Conservation (phyloP, 1,140 invertebrate genomes). For the Contarinia nasturtii region DNA sequence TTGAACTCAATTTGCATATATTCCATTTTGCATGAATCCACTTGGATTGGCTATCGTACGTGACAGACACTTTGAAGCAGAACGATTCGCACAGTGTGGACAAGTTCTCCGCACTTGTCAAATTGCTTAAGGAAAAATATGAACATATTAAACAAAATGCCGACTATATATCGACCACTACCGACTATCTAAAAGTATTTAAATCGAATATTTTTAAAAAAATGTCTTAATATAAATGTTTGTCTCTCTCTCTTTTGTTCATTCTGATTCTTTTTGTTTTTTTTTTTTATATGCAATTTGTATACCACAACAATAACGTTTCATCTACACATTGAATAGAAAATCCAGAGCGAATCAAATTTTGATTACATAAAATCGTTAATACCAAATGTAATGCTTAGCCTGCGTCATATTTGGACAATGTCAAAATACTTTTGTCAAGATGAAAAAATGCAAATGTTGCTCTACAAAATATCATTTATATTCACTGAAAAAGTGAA, state of each 20-base stretch:
- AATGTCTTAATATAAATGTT: no score
- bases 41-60: neutral
- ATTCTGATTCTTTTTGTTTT: neutral
- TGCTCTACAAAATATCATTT: constrained; percentile 65
- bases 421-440: constrained; percentile 51
- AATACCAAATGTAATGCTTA: constrained; percentile 59
- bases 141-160: constrained; percentile 68
- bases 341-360: constrained; percentile 46
- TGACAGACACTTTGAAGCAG: constrained; percentile 29
- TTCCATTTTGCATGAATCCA: no score
- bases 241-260: neutral
- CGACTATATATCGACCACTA: constrained; percentile 61
- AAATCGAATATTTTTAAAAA: neutral
- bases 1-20: neutral
- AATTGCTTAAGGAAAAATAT: constrained; percentile 45
- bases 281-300: neutral
- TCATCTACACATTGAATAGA: no score
- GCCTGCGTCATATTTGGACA: constrained; percentile 66
- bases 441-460: constrained; percentile 53
- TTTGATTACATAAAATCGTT: constrained; percentile 50
- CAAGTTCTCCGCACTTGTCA: constrained; percentile 30
- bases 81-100: constrained; percentile 26
- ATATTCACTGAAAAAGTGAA: constrained; percentile 55
- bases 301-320: neutral
- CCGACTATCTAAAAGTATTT: constrained; percentile 56